Percentiles rank a stretch among this genome's conserved stretches.
Evolutionary conservation across 1,140 invertebrate species (phyloP).

Genomic region (Drosophila oshimai): DNA sequence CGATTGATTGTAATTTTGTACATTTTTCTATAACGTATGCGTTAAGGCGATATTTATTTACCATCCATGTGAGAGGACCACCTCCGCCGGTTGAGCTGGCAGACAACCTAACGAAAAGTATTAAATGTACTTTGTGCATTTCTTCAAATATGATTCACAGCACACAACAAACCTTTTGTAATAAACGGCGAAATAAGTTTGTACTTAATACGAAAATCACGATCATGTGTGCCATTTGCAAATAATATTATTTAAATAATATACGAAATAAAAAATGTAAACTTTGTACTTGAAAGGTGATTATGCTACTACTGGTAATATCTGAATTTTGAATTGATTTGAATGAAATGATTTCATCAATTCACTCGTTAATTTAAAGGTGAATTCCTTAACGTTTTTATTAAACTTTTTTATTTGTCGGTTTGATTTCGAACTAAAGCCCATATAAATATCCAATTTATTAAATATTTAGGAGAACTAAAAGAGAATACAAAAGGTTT

Average conservation of each 20-base stretch:
- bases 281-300: slow-evolving; percentile 9
- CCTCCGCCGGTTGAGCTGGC: slow-evolving; percentile 46
- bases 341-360: no score
- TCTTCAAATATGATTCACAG: slow-evolving; percentile 45
- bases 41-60: slow-evolving; percentile 58
- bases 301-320: no score
- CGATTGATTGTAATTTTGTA: slow-evolving; percentile 52
- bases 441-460: no score
- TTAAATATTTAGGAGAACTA: no score
- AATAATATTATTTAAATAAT: slow-evolving; percentile 37
- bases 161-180: slow-evolving; percentile 22
- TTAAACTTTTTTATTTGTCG: no score
- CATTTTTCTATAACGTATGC: slow-evolving; percentile 51
- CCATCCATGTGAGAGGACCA: slow-evolving; percentile 8
- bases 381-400: no score
- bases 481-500: no score
- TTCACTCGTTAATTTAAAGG: no score
- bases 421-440: no score
- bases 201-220: slow-evolving; percentile 41
- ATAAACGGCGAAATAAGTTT: slow-evolving; percentile 11
- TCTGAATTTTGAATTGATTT: no score
- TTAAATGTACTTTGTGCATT: slow-evolving; percentile 77
- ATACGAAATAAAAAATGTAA: slow-evolving; percentile 33
- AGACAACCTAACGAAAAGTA: slow-evolving; percentile 41
- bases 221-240: slow-evolving; percentile 60